Conservation (phyloP, 1,140 invertebrate genomes). For the Drosophila quadrilineata region DNA sequence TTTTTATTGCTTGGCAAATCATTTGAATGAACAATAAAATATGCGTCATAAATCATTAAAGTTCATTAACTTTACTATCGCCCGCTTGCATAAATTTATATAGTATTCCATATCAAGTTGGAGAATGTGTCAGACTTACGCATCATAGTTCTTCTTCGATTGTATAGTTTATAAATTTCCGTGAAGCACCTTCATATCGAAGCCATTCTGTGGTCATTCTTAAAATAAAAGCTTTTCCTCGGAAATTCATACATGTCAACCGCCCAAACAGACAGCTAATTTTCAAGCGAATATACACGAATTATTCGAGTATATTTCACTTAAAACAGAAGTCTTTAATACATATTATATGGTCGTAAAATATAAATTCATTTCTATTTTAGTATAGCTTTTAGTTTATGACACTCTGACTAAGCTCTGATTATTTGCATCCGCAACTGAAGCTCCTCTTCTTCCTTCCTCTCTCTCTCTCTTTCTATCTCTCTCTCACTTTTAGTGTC, state of each 20-base stretch:
- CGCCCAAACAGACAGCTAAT: constrained; percentile 12
- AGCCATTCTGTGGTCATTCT: neutral
- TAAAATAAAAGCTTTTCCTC: constrained; percentile 26
- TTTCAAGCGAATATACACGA: constrained; percentile 6
- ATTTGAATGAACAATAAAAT: too few species aligned
- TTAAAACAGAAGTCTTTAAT: too few species aligned
- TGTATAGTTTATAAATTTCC: constrained; percentile 10
- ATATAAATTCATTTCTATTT: too few species aligned
- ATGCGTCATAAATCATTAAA: too few species aligned
- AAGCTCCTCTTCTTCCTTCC: neutral
- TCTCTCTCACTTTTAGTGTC: neutral
- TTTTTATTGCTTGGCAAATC: too few species aligned
- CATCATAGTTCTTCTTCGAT: too few species aligned
- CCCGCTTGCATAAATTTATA: too few species aligned
- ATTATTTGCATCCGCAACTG: neutral
- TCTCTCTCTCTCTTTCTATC: neutral
- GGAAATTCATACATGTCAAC: constrained; percentile 31
- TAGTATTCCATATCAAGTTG: neutral
- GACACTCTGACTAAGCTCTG: neutral
- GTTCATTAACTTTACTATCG: too few species aligned
- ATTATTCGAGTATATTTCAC: too few species aligned
- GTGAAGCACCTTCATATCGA: constrained; percentile 9
- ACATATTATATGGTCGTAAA: neutral
- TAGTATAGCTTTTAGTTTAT: neutral
- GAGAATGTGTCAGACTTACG: too few species aligned